A percentile compares a stretch with the other conserved stretches of the same genome.
phyloP scores from a whole-genome alignment of 2,888 invertebrate genomes.

The Aradus depressus region DNA sequence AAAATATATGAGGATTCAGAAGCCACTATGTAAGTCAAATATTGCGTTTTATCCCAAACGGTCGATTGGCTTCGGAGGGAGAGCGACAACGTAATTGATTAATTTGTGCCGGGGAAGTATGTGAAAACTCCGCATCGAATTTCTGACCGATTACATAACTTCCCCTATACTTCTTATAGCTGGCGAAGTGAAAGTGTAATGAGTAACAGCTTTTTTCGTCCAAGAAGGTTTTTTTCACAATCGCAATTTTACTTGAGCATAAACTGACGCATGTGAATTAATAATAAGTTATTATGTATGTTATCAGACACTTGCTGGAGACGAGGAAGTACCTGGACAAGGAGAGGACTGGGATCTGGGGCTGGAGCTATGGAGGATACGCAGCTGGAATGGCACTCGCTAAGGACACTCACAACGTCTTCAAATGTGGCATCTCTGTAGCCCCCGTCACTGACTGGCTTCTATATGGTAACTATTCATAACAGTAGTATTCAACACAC shows the following conservation, averaged over 20 bases:
- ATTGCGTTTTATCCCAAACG: too few species aligned
- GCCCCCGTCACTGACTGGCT: conserved; percentile 96
- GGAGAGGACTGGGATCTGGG: conserved; percentile 84
- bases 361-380: conserved; percentile 98
- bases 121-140: too few species aligned
- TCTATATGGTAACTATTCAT: conserved; percentile 81
- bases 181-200: too few species aligned
- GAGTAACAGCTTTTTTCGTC: too few species aligned
- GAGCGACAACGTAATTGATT: too few species aligned
- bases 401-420: conserved; percentile 57
- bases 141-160: too few species aligned
- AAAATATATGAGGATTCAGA: too few species aligned
- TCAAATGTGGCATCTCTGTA: conserved; percentile 88
- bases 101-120: too few species aligned
- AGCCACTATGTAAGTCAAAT: too few species aligned
- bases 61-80: too few species aligned
- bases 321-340: conserved; percentile 62
- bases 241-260: background rate
- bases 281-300: background rate
- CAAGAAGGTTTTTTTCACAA: background rate
- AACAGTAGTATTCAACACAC: too few species aligned
- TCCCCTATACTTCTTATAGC: too few species aligned
- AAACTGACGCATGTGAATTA: background rate
- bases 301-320: conserved; percentile 49
- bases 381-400: conserved; percentile 80